Evolutionary conservation across 2,113 vertebrate genomes (phyloP), one percentile per base, ranked within the genome.

Genomic region (Odocoileus virginianus): DNA sequence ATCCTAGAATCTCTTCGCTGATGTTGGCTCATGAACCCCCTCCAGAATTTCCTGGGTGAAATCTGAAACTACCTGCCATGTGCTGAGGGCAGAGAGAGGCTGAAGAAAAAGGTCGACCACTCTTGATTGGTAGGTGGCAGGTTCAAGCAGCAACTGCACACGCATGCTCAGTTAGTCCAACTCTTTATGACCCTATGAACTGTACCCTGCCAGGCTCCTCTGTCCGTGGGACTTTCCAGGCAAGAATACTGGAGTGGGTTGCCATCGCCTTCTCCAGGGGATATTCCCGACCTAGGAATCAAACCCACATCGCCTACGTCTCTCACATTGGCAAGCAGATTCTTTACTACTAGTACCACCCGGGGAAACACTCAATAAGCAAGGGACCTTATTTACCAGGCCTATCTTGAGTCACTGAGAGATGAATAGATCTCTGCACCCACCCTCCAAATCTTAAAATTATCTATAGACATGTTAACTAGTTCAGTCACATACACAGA

Each of bases 301-400:
- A 12, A 40, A 71, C 19, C 19, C 1, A 2, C 10, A 6, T 71
- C 2, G 1, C 19, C 67, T 23, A 40, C 10, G 0, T 71, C 67
- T 40, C n/a, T 71, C n/a, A 12, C n/a, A 12, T 12, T 40, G 67
- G n/a, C n/a, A 71, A 40, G 19, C 67, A 71, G 19, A 71, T 71
- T 40, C n/a, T 71, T 23, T 40, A 40, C 19, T 40, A 40, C 9
- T 40, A 71, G 10, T 40, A 21, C 67, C 67, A 71, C n/a, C 64
- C 19, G 0, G 19, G 64, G n/a, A 71, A 71, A 71, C 19, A 19
- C n/a, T 11, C n/a, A 71, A 12, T 40, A 52, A 82, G 33, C 50
- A n/a, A 54, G 50, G 50, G 3, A 82, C n/a, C 50, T n/a, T 82
- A 81, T 21, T 52, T 81, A 82, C 6, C 30, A n/a, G 47, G 19